phyloP scores from a whole-genome alignment of 1,140 invertebrate genomes.

The Euwallacea fornicatus region DNA sequence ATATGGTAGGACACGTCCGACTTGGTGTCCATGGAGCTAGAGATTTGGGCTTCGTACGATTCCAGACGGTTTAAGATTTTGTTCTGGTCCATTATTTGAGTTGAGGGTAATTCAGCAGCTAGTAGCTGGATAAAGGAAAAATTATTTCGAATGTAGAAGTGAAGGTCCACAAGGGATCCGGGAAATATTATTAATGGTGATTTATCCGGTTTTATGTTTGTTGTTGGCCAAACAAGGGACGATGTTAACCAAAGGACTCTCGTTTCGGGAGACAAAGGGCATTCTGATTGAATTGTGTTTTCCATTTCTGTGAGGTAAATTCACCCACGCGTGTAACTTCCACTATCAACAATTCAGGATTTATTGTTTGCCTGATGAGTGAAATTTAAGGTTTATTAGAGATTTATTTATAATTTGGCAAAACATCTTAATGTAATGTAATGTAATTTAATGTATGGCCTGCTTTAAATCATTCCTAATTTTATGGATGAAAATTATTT shows the following conservation, averaged over 20 bases:
- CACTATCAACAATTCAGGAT: no score
- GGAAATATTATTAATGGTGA: not conserved
- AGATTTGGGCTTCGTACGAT: conserved; percentile 34
- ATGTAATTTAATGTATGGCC: no score
- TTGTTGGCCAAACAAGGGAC: not conserved
- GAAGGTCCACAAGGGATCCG: not conserved
- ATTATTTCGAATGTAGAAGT: not conserved
- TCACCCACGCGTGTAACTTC: no score
- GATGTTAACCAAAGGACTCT: no score
- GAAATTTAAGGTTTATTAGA: no score
- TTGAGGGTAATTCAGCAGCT: not conserved
- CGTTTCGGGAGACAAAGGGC: no score
- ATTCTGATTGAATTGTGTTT: no score
- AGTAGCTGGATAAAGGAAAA: not conserved
- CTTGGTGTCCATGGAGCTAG: conserved; percentile 23
- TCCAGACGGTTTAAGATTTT: conserved; percentile 28
- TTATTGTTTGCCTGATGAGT: no score
- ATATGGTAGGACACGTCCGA: conserved; percentile 32
- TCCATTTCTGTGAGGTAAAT: no score
- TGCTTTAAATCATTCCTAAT: no score
- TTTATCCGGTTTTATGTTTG: not conserved
- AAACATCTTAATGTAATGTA: not conserved
- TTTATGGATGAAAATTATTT: no score
- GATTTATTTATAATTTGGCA: no score
- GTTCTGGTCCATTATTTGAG: conserved; percentile 20